These are phyloP conservation scores for Sinosuthora webbiana DNA, from an alignment of 2,113 vertebrate species.

Conservation along the genomic window DNA sequence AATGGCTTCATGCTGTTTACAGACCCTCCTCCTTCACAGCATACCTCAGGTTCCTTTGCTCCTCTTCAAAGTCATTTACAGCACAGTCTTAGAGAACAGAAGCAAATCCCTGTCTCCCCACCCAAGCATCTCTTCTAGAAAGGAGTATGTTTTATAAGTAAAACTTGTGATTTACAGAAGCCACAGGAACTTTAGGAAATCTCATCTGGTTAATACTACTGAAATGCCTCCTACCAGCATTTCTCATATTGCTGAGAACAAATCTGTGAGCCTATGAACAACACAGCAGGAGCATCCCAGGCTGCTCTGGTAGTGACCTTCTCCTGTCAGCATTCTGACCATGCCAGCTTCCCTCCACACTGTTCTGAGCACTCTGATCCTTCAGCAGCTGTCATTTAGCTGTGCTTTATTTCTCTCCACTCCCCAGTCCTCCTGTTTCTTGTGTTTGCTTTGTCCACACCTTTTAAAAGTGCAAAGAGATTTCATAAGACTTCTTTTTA, in stretches of 20 bases:
- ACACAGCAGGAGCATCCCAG: not conserved
- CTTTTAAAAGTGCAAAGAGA: not conserved
- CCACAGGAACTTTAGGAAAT: not conserved
- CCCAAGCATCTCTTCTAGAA: not conserved
- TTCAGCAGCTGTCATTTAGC: not conserved
- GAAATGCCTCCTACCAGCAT: not conserved
- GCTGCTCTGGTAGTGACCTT: rapidly evolving
- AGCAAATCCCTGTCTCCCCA: not conserved
- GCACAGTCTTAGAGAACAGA: not conserved
- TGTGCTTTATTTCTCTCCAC: not conserved
- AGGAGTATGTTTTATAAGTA: not conserved
- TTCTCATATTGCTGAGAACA: not conserved
- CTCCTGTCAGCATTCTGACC: not conserved
- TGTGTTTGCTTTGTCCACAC: not conserved
- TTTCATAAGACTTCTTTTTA: not conserved
- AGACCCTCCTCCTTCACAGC: not conserved
- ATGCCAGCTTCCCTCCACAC: not conserved
- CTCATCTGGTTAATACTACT: not conserved
- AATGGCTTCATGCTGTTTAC: not conserved
- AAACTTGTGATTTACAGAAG: not conserved
- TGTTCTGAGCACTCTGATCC: not conserved
- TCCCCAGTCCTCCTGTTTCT: not conserved
- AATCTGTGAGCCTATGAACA: not conserved
- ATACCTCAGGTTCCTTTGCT: not conserved
- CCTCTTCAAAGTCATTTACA: not conserved